Percentiles rank a stretch among this genome's conserved stretches.
These are phyloP conservation scores for Scaptomyza pallida DNA, from an alignment of 1,140 invertebrate species.

Conservation along the genomic window DNA sequence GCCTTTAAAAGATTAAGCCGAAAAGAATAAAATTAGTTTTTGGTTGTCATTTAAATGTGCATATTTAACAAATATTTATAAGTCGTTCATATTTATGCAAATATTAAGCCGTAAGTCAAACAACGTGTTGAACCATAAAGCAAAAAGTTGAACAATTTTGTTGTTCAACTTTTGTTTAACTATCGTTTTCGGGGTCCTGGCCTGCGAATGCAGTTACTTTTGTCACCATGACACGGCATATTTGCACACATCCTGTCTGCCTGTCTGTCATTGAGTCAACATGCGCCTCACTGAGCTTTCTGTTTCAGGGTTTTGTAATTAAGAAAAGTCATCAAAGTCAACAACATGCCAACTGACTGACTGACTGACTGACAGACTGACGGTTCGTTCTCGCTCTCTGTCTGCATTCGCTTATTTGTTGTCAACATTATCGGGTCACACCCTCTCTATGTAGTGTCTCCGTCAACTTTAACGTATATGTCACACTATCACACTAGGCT, in stretches of 20 bases:
- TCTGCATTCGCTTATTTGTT: constrained; percentile 38
- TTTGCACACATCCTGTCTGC: constrained; percentile 54
- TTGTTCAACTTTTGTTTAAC: constrained; percentile 11
- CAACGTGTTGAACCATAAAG: constrained; percentile 18
- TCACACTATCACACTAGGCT: constrained; percentile 36
- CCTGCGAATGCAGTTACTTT: constrained; percentile 27
- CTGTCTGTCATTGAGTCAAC: constrained; percentile 32
- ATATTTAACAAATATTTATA: constrained; percentile 51
- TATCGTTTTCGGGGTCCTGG: constrained; percentile 21
- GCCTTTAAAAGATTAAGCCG: constrained; percentile 22
- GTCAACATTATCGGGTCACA: constrained; percentile 43
- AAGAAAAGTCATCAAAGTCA: constrained; percentile 82
- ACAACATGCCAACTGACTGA: constrained; percentile 55
- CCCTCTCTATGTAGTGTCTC: neutral
- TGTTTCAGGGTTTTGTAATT: constrained; percentile 75
- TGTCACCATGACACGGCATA: constrained; percentile 46
- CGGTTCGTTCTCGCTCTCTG: constrained; percentile 2
- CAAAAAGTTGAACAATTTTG: constrained; percentile 12
- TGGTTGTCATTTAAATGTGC: constrained; percentile 44
- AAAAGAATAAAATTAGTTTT: constrained; percentile 28
- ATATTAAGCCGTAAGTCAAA: neutral
- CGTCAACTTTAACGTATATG: neutral
- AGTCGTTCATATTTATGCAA: constrained; percentile 29
- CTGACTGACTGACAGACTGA: constrained; percentile 22
- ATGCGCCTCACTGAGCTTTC: constrained; percentile 59